A percentile compares a stretch with the other conserved stretches of the same genome.
These are phyloP conservation scores for Phrynosoma blainvillii DNA, from an alignment of 2,113 vertebrate species.

Conservation along the genomic window DNA sequence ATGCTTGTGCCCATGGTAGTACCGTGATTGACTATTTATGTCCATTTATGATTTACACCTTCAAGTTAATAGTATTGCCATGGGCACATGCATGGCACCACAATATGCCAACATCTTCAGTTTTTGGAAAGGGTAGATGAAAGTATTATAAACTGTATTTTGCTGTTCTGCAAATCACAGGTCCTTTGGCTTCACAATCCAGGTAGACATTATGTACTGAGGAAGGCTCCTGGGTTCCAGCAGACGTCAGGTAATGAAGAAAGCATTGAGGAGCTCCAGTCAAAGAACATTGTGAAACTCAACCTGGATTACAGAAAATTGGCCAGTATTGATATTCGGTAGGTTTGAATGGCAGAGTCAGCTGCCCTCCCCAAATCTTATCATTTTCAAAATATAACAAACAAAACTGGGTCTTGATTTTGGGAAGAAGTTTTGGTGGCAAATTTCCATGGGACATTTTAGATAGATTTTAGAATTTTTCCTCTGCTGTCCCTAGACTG, in stretches of 20 bases:
- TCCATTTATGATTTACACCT: too few species aligned
- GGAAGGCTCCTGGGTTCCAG: constrained; percentile 80
- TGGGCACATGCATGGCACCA: too few species aligned
- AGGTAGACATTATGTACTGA: constrained; percentile 75
- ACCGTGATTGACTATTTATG: too few species aligned
- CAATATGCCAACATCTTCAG: too few species aligned
- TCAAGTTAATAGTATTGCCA: too few species aligned
- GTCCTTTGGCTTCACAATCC: constrained; percentile 83
- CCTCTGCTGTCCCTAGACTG: too few species aligned
- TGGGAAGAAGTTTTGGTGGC: not conserved
- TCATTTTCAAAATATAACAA: not conserved
- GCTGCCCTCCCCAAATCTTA: too few species aligned
- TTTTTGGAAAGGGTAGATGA: not conserved
- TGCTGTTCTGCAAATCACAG: constrained; percentile 59
- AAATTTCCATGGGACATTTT: not conserved
- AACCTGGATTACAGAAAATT: constrained; percentile 88
- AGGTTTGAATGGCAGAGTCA: constrained; percentile 28
- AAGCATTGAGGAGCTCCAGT: constrained; percentile 75
- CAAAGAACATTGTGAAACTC: constrained; percentile 77
- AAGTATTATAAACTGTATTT: not conserved
- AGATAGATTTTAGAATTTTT: too few species aligned
- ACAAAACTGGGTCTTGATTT: too few species aligned
- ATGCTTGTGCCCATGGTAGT: too few species aligned
- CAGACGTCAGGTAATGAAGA: constrained; percentile 77
- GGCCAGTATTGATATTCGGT: constrained; percentile 84